phyloP scores from a whole-genome alignment of 2,888 invertebrate species.

The Sclerodermus sp. region DNA sequence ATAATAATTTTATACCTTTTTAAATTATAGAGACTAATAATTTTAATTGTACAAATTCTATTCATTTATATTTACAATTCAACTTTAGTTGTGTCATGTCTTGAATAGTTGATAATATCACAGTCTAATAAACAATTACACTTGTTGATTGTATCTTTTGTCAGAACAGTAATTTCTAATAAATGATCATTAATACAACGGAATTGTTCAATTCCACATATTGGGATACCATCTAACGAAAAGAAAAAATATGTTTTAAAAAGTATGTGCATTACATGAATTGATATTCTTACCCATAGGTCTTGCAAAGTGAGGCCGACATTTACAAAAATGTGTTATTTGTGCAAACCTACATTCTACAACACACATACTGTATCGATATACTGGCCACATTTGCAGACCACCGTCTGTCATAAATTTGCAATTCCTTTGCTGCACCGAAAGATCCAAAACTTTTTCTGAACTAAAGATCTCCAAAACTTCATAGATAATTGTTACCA shows the following conservation, averaged over 20 bases:
- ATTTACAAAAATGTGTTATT: conserved; percentile 67
- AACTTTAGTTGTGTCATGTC: not conserved
- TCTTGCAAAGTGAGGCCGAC: conserved; percentile 75
- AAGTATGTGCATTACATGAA: too few relatives aligned
- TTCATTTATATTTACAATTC: conserved; percentile 7
- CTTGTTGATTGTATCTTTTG: not conserved
- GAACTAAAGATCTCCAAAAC: conserved; percentile 15
- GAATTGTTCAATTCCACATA: conserved; percentile 32
- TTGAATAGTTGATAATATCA: conserved; percentile 12
- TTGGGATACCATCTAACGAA: conserved; percentile 30
- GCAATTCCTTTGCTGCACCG: conserved; percentile 66
- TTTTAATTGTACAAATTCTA: too few relatives aligned
- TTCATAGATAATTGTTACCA: not conserved
- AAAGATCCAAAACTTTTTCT: conserved; percentile 17
- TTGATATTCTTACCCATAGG: conserved; percentile 60
- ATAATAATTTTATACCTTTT: not conserved
- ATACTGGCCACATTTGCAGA: conserved; percentile 68
- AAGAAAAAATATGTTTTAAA: too few relatives aligned
- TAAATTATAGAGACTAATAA: not conserved
- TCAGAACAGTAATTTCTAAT: conserved; percentile 10
- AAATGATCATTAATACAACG: conserved; percentile 28
- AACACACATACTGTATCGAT: conserved; percentile 70
- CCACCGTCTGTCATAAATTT: conserved; percentile 69
- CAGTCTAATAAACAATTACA: conserved; percentile 31
- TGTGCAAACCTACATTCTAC: conserved; percentile 71